Evolutionary conservation across 2,113 vertebrate species (phyloP), one percentile per base, ranked within the genome.

Genomic region (Neoarius graeffei): DNA sequence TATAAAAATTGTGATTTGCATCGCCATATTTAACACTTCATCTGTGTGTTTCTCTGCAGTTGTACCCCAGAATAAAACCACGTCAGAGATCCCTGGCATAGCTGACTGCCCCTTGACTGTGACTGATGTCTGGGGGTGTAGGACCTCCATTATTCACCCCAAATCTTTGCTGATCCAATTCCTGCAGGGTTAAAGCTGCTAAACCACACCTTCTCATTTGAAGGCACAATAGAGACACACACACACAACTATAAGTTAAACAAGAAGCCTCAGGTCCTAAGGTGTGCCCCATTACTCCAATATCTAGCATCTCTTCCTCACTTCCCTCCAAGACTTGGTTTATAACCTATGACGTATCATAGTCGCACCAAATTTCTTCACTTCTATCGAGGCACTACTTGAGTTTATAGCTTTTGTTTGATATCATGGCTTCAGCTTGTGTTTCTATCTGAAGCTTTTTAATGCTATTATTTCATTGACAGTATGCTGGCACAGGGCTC

Each of bases 21-120:
- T n/a, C 59, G 48, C 15, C 42, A n/a, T 67, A 8, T 25, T 66
- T 88, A 84, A 77, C 57, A 4, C 5, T 59, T 4, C 19, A 11
- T 67, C 13, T 85, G 3, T 85, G 15, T 87, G 2, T 85, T 62
- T 76, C 25, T 89, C 89, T 93, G 27, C 93, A 99, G 98, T 92
- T 99, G 71, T 99, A 97, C 88, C 98, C 98, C 56, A 96, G 98
- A 93, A 99, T 99, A 95, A 99, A 99, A 91, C 98, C 98, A 89
- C 95, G 98, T 56, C 98, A 99, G 93, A 95, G 98, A 91, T 98
- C 98, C 57, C 94, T 99, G 48, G 98, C 98, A 83, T 99, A 96
- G 96, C 74, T 83, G 86, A 67, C 73, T 83, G 7, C 30, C 64
- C 20, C 66, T 54, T 9, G 81, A 87, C 83, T 73, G 77, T 88